phyloP scores from a whole-genome alignment of 2,888 invertebrate genomes.

The Calliscelio sp. region DNA sequence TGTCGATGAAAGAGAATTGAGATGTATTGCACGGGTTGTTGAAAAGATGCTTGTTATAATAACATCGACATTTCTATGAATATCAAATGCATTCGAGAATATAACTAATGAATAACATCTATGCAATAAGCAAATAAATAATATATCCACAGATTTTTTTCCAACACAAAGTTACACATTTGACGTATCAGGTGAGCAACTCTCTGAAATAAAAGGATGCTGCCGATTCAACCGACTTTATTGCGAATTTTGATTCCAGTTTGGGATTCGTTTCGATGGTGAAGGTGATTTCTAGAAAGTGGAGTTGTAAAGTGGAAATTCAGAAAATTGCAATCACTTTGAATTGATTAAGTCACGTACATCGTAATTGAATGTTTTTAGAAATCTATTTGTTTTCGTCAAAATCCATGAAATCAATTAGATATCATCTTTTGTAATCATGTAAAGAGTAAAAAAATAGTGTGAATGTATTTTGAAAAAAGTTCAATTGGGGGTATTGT shows the following conservation, averaged over 20 bases:
- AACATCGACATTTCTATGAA: slow-evolving; percentile 67
- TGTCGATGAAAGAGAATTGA: slow-evolving; percentile 73
- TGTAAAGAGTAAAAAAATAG: too few relatives aligned
- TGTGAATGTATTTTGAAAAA: too few relatives aligned
- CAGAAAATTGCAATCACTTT: background rate
- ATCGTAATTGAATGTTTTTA: too few relatives aligned
- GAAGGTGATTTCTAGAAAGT: background rate
- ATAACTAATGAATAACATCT: slow-evolving; percentile 64
- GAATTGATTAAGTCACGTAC: too few relatives aligned
- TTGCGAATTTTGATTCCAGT: background rate
- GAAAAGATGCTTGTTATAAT: slow-evolving; percentile 74
- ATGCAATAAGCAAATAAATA: slow-evolving; percentile 29
- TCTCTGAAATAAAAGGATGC: background rate
- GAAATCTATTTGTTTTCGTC: too few relatives aligned
- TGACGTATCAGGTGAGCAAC: background rate
- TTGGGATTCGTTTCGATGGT: too few relatives aligned
- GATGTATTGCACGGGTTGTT: slow-evolving; percentile 66
- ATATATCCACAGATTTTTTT: too few relatives aligned
- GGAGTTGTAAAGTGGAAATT: background rate
- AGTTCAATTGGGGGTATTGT: too few relatives aligned
- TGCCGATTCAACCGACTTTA: background rate
- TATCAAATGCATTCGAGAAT: slow-evolving; percentile 53
- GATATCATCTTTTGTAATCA: too few relatives aligned
- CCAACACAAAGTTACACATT: too few relatives aligned
- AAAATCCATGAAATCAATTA: too few relatives aligned